Evolutionary conservation across 2,797 vertebrate genomes (phyloP).

Genomic region (Botia almorhae): DNA sequence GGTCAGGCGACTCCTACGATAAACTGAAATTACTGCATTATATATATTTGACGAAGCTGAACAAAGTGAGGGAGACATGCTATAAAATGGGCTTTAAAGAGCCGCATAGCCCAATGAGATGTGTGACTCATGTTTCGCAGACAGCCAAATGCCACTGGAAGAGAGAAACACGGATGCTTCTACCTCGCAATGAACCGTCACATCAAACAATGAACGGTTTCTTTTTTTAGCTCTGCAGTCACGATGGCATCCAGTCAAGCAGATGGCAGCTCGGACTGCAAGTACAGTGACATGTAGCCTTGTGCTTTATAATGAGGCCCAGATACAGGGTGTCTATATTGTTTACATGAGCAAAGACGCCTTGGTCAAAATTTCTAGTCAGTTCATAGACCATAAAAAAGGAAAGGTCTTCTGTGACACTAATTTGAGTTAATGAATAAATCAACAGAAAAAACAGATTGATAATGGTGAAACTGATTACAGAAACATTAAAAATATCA

Average conservation of each 20-base stretch:
- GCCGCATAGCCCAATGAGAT: conserved; percentile 2
- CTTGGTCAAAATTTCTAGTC: not conserved
- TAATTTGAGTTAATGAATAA: too few relatives aligned
- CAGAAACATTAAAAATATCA: too few relatives aligned
- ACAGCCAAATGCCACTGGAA: conserved; percentile 32
- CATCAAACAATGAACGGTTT: conserved; percentile 52
- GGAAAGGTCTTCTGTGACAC: too few relatives aligned
- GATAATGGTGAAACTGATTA: too few relatives aligned
- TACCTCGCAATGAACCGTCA: conserved; percentile 11
- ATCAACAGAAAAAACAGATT: too few relatives aligned
- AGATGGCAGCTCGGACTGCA: conserved; percentile 23
- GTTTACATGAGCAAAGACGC: not conserved
- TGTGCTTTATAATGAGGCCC: conserved; percentile 18
- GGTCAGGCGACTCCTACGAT: conserved; percentile 17
- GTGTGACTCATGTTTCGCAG: conserved; percentile 35
- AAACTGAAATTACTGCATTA: conserved; percentile 29
- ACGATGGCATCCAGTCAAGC: conserved; percentile 42
- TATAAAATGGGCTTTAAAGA: conserved; percentile 36
- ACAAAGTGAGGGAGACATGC: conserved; percentile 16
- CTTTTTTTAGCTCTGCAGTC: conserved; percentile 53
- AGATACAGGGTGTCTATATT: not conserved
- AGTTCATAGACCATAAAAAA: not conserved
- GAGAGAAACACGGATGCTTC: conserved; percentile 21
- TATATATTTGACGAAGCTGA: conserved; percentile 31
- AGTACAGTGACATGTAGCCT: conserved; percentile 14